A percentile compares a stretch with the other conserved stretches of the same genome.
Evolutionary conservation across 2,888 invertebrate species (phyloP).

Genomic region (Chloroclystis v-ata): DNA sequence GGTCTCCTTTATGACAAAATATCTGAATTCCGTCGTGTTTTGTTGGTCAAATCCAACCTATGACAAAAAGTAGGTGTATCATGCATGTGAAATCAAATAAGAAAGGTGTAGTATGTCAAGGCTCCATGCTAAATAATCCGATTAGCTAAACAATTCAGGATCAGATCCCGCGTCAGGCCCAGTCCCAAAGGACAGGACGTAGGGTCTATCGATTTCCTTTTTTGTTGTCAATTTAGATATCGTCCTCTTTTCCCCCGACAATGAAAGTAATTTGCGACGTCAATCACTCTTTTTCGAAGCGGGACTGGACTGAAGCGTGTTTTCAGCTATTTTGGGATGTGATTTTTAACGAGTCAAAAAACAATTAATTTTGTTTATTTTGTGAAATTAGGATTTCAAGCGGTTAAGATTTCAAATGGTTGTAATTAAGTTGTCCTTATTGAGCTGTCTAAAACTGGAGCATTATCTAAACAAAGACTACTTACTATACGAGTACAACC

Average conservation of each 20-base stretch:
- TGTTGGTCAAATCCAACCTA: too few relatives aligned
- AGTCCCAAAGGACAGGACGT: constrained; percentile 8
- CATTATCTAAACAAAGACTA: too few relatives aligned
- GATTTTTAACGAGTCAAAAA: too few relatives aligned
- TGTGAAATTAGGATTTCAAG: too few relatives aligned
- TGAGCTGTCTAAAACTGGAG: too few relatives aligned
- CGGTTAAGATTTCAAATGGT: neutral
- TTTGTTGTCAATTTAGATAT: constrained; percentile 39
- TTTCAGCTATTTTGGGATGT: too few relatives aligned
- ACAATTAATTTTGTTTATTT: too few relatives aligned
- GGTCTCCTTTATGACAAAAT: too few relatives aligned
- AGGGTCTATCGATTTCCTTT: constrained; percentile 28
- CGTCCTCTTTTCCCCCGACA: constrained; percentile 37
- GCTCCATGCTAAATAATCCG: neutral
- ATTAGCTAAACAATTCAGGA: neutral
- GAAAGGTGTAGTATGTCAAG: constrained; percentile 1
- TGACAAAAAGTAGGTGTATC: too few relatives aligned
- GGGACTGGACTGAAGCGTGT: constrained; percentile 8
- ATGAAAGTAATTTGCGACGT: constrained; percentile 48
- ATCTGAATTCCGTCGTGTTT: too few relatives aligned
- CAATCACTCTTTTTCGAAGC: constrained; percentile 37
- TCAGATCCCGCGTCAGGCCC: constrained; percentile 22
- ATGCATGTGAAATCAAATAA: neutral
- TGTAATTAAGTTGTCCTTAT: neutral
- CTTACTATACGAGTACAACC: too few relatives aligned